Evolutionary conservation across 2,888 invertebrate genomes (phyloP), one percentile per base, ranked within the genome.

Genomic region (Thymelicus lineola): DNA sequence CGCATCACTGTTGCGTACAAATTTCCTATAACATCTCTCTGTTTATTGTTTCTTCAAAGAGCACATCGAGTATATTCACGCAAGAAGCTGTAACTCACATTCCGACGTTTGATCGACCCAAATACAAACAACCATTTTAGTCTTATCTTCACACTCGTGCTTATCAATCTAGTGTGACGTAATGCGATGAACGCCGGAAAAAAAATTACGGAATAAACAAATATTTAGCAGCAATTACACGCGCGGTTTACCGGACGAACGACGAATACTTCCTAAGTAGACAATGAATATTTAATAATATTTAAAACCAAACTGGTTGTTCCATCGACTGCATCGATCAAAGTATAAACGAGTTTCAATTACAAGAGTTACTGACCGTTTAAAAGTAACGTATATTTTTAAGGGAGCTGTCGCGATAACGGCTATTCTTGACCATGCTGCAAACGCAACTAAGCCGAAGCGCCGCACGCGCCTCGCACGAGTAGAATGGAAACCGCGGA

Each of bases 341-440:
- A 53, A 45, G 12, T 58, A 50, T 53, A 59, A 55, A 28, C 55
- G 36, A 38, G 15, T 20, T 58, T 50, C 48, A n/a, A 17, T 57
- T 61, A 67, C 73, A 74, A 66, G 71, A 68, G 73, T 71, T 70
- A 45, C 60, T 70, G 78, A 80, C 84, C 75, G 77, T 82, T 81
- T 77, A 81, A 81, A 70, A 70, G 35, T 62, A 38, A 78, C 78
- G 76, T 82, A 84, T 80, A 63, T 69, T 57, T 76, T 53, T 53
- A 17, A 45, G 80, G 82, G 79, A 78, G 83, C 82, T 81, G 82
- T 82, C 79, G 79, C 82, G 76, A 78, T 79, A 83, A 87, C 92
- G 93, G 88, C 92, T 91, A 89, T 90, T 88, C 92, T 86, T 88
- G 90, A 77, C 86, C 87, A 88, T 87, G 89, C 81, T 90, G 81